Evolutionary conservation across 2,888 invertebrate genomes (phyloP).

Genomic region (Troilus luridus): DNA sequence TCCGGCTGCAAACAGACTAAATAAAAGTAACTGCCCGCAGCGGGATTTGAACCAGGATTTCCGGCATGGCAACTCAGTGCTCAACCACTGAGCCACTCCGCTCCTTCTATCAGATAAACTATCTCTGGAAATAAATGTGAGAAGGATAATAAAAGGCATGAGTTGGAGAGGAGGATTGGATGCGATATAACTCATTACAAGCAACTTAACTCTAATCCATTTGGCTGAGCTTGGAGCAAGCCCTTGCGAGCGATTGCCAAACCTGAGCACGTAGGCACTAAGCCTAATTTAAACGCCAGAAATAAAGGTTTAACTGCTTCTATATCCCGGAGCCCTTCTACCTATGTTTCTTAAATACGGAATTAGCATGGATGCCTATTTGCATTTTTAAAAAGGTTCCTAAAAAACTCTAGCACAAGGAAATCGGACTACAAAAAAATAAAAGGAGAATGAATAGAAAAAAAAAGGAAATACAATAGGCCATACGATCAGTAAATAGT

Average conservation of each 20-base stretch:
- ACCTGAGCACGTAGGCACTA: background rate
- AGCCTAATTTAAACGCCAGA: slow-evolving; percentile 37
- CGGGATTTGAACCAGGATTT: too few species aligned
- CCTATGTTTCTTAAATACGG: slow-evolving; percentile 47
- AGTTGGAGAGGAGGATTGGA: background rate
- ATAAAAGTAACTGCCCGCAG: too few species aligned
- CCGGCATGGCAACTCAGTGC: too few species aligned
- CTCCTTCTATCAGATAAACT: too few species aligned
- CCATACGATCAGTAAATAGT: background rate
- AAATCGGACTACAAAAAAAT: background rate
- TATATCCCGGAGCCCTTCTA: background rate
- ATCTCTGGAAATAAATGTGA: background rate
- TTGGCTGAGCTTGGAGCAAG: background rate
- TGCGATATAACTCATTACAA: background rate
- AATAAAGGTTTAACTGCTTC: slow-evolving; percentile 35
- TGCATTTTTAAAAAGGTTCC: slow-evolving; percentile 10
- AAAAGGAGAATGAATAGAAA: background rate
- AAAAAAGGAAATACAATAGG: background rate
- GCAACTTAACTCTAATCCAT: background rate
- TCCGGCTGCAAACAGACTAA: too few species aligned
- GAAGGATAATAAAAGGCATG: background rate
- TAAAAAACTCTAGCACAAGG: background rate
- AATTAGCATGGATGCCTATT: slow-evolving; percentile 43
- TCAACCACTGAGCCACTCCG: too few species aligned
- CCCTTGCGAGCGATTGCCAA: background rate